These are phyloP conservation scores for Peromyscus maniculatus DNA, from an alignment of 2,113 vertebrate genomes.

Conservation along the genomic window DNA sequence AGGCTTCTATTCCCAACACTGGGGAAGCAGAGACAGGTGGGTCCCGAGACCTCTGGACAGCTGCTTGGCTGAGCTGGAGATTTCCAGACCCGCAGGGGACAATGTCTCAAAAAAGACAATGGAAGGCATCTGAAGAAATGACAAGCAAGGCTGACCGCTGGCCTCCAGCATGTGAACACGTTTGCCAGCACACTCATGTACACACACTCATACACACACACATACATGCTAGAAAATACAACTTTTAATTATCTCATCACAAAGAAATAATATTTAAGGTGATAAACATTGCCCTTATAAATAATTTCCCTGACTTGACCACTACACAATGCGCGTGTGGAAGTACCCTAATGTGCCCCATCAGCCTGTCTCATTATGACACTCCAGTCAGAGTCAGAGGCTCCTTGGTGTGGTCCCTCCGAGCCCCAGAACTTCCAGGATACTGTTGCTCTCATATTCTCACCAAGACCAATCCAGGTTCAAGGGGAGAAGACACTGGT, in stretches of 20 bases:
- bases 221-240: too few relatives aligned
- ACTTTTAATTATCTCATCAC: neutral
- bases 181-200: too few relatives aligned
- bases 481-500: neutral
- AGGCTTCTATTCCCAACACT: neutral
- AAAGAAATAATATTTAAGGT: neutral
- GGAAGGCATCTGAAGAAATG: too few relatives aligned
- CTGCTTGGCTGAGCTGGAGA: too few relatives aligned
- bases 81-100: neutral
- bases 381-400: neutral
- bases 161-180: too few relatives aligned
- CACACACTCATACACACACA: neutral
- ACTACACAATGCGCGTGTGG: neutral
- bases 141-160: too few relatives aligned
- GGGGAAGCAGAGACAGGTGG: neutral
- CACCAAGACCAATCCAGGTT: neutral
- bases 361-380: neutral
- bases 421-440: neutral
- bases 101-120: neutral
- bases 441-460: neutral
- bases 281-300: neutral
- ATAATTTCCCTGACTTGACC: neutral
- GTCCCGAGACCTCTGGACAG: neutral
- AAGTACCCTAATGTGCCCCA: neutral
- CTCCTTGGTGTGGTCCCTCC: neutral